These are phyloP conservation scores for Syngnathus scovelli DNA, from an alignment of 2,113 vertebrate species.

Conservation along the genomic window DNA sequence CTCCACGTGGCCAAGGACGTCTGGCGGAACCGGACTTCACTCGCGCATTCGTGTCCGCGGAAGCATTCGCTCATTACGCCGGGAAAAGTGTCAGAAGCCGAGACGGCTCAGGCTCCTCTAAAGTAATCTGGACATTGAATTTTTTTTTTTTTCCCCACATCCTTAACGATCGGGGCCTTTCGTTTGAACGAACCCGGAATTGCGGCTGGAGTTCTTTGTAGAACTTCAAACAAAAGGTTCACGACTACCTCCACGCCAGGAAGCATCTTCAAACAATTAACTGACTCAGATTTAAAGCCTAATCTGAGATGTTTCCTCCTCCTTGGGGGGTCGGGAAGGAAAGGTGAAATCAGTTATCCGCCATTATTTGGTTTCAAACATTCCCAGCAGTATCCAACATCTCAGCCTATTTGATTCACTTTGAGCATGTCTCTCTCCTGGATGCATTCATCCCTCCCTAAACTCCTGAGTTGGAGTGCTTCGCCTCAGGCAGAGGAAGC, in stretches of 20 bases:
- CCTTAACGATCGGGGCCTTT: slow-evolving; percentile 71
- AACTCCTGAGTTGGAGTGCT: slow-evolving; percentile 70
- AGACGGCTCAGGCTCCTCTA: slow-evolving; percentile 63
- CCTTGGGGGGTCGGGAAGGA: slow-evolving; percentile 46
- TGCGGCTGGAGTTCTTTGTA: slow-evolving; percentile 30
- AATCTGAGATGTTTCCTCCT: slow-evolving; percentile 55
- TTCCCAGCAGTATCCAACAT: slow-evolving; percentile 66
- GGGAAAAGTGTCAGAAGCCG: slow-evolving; percentile 69
- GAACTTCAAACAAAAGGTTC: slow-evolving; percentile 24
- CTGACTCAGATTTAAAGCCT: slow-evolving; percentile 45
- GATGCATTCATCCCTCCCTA: slow-evolving; percentile 68
- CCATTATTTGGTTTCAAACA: slow-evolving; percentile 67
- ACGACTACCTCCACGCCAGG: neutral
- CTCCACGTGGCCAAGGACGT: slow-evolving; percentile 58
- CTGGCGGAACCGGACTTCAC: slow-evolving; percentile 66
- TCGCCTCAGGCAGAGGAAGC: slow-evolving; percentile 77
- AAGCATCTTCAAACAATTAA: slow-evolving; percentile 44
- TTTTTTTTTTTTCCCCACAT: slow-evolving; percentile 47
- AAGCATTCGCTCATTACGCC: slow-evolving; percentile 63
- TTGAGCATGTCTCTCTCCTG: slow-evolving; percentile 66
- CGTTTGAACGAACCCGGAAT: slow-evolving; percentile 38
- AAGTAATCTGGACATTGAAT: slow-evolving; percentile 75
- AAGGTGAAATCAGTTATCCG: slow-evolving; percentile 67
- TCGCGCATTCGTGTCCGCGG: slow-evolving; percentile 70
- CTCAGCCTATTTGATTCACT: slow-evolving; percentile 72